Base-by-base conservation (phyloP, 2,797 vertebrate species). In the Propithecus deckenii region DNA sequence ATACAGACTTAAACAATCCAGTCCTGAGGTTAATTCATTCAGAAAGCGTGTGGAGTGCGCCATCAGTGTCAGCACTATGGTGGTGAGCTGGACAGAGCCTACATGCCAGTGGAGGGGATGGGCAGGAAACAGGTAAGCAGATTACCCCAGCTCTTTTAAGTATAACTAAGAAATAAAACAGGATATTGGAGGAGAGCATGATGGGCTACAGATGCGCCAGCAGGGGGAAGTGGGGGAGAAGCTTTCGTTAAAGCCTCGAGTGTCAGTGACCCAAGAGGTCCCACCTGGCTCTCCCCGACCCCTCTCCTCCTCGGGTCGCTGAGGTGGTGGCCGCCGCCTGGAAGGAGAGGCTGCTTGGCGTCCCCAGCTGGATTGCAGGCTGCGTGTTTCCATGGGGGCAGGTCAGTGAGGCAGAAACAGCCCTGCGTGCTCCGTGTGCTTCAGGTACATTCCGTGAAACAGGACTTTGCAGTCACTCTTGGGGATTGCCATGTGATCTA, bases 301-400 rank as follows among this genome's bases (percentile, higher is more conserved):
- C 28, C 20, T 14, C 50, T 20, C n/a, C 12, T 23, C 12, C 11
- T 85, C 11, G 23, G 4, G 23, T 35, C 8, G 2, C 25, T 50
- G 28, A 9, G 43, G 6, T n/a, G n/a, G 57, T 0, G 4, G 28
- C 52, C 0, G 0, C 78, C 30, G 22, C 65, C 32, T 23, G 6
- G 13, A 46, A 17, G 18, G n/a, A 52, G 55, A 38, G 50, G 48
- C 63, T 1, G 11, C 6, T 1, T 28, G 32, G 41, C 5, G 11
- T 35, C n/a, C n/a, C 7, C 9, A n/a, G 59, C 43, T 69, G 65
- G 43, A 13, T 12, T 1, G 0, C 2, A 17, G 55, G n/a, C 50
- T 41, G 18, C 5, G 2, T 20, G 4, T 59, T 48, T 80, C 84
- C 50, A 10, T 30, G 41, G 59, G 46, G 30, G 30, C 3, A 10